Evolutionary conservation across 2,113 vertebrate species (phyloP).

Genomic region (Trinectes maculatus): DNA sequence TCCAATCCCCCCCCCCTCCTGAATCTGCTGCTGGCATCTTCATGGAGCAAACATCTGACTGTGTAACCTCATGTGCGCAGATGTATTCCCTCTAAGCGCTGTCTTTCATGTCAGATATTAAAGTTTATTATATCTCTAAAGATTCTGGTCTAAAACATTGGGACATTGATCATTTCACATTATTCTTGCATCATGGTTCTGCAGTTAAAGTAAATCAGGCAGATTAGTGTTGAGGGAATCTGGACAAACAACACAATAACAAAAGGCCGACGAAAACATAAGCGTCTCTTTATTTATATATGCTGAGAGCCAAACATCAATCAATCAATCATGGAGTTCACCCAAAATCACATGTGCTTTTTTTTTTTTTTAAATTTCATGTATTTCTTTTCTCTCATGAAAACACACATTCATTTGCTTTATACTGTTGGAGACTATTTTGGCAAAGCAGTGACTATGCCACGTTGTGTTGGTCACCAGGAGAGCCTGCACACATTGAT

Average conservation of each 20-base stretch:
- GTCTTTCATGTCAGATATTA: constrained; percentile 56
- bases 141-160: neutral
- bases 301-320: constrained; percentile 62
- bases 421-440: constrained; percentile 84
- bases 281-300: constrained; percentile 74
- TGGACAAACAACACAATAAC: too few relatives aligned
- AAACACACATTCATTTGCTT: constrained; percentile 77
- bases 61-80: constrained; percentile 9
- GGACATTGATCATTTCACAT: too few relatives aligned
- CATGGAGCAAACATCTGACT: constrained; percentile 12
- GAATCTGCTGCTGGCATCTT: constrained; percentile 18
- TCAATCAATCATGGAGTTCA: constrained; percentile 39
- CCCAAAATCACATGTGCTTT: constrained; percentile 60
- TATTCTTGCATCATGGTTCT: too few relatives aligned
- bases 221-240: too few relatives aligned
- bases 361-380: constrained; percentile 28
- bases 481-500: constrained; percentile 78
- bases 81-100: constrained; percentile 46
- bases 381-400: constrained; percentile 16
- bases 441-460: constrained; percentile 89
- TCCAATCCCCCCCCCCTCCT: constrained; percentile 3
- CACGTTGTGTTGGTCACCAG: constrained; percentile 73
- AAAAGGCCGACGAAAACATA: constrained; percentile 55
- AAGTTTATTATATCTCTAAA: constrained; percentile 55
- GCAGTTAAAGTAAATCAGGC: too few relatives aligned